phyloP scores from a whole-genome alignment of 2,888 invertebrate genomes.

The Lingula anatina region DNA sequence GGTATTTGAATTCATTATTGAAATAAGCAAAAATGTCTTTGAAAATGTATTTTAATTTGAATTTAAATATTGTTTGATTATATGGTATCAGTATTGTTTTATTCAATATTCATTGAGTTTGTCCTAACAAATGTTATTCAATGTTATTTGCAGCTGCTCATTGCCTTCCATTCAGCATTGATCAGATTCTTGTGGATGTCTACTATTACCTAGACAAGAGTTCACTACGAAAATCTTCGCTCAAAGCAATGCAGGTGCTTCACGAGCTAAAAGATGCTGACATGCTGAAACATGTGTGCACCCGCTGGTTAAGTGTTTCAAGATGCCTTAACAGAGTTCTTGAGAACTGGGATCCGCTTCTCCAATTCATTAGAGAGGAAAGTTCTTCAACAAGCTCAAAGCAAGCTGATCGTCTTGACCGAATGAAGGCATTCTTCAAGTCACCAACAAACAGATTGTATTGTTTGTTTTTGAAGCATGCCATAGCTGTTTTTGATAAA shows the following conservation, averaged over 20 bases:
- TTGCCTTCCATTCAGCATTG: neutral
- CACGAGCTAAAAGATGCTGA: neutral
- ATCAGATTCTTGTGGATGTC: constrained; percentile 1
- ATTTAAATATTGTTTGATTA: no score
- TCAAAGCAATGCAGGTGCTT: constrained; percentile 2
- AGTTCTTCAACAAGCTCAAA: neutral
- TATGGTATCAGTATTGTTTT: no score
- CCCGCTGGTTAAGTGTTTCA: constrained; percentile 6
- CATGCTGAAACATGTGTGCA: constrained; percentile 4
- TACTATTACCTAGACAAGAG: constrained; percentile 7
- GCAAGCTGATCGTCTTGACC: neutral
- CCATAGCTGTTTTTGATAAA: constrained; percentile 4
- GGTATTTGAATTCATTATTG: no score
- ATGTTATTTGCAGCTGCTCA: no score
- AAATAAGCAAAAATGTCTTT: no score
- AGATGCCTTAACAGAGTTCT: constrained; percentile 5
- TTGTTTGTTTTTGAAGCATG: constrained; percentile 4
- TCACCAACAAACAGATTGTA: constrained; percentile 6
- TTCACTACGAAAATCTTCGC: neutral
- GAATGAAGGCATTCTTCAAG: neutral
- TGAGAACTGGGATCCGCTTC: constrained; percentile 6
- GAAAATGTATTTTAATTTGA: no score
- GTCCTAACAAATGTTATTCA: no score
- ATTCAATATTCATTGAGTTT: no score
- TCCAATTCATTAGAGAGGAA: constrained; percentile 6